phyloP scores from a whole-genome alignment of 1,140 invertebrate genomes.

The Chironomus striatipennis region DNA sequence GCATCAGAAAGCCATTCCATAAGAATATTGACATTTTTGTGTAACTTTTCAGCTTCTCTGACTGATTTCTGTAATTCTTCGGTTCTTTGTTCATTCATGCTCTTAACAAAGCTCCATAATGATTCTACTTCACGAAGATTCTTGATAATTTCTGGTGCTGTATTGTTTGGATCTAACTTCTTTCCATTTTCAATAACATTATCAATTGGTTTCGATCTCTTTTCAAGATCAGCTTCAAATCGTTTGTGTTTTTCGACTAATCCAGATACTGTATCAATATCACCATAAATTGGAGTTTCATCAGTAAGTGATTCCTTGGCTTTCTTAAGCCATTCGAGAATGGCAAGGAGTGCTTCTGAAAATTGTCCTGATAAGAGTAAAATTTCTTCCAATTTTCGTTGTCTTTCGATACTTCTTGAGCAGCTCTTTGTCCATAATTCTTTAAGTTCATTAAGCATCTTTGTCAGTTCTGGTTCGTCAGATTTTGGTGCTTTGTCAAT shows the following conservation, averaged over 20 bases:
- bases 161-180: conserved; percentile 79
- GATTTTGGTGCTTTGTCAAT: conserved; percentile 90
- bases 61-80: conserved; percentile 73
- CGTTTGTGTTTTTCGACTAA: conserved; percentile 88
- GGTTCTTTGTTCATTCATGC: conserved; percentile 67
- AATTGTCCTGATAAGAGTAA: conserved; percentile 91
- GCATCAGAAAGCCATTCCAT: conserved; percentile 94
- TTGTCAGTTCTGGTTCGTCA: conserved; percentile 74
- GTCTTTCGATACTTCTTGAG: conserved; percentile 87
- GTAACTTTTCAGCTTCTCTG: conserved; percentile 77
- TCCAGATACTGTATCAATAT: conserved; percentile 90
- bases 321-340: conserved; percentile 89
- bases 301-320: conserved; percentile 53
- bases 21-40: conserved; percentile 87
- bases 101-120: conserved; percentile 77
- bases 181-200: conserved; percentile 81
- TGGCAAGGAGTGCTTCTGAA: conserved; percentile 88
- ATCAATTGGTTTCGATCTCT: conserved; percentile 77
- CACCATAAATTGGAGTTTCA: conserved; percentile 85
- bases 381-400: conserved; percentile 89
- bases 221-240: conserved; percentile 86
- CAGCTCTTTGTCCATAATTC: conserved; percentile 91
- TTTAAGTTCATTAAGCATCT: conserved; percentile 83
- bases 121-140: conserved; percentile 77
- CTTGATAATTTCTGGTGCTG: conserved; percentile 65